phyloP scores from a whole-genome alignment of 1,140 invertebrate species.

The Drosophila orosa region DNA sequence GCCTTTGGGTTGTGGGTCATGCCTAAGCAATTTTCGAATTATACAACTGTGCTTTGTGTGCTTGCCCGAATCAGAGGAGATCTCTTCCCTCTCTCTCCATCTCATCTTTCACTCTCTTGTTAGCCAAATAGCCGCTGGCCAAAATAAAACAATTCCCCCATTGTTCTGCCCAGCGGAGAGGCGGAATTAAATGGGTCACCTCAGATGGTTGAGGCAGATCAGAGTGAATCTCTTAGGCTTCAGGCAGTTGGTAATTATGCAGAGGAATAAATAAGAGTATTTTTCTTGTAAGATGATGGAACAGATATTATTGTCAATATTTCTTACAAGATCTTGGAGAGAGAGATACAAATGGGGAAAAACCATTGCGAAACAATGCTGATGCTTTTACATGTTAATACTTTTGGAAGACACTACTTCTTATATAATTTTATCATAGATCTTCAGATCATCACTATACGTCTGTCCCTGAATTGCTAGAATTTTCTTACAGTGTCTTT shows the following conservation, averaged over 20 bases:
- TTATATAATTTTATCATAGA: too few species aligned
- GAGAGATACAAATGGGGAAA: background rate
- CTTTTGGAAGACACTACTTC: too few species aligned
- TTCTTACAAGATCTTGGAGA: background rate
- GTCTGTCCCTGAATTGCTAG: too few species aligned
- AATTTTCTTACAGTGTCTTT: slow-evolving; percentile 6
- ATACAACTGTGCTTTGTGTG: slow-evolving; percentile 14
- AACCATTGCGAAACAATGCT: too few species aligned
- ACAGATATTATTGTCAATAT: background rate
- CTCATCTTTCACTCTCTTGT: slow-evolving; percentile 37
- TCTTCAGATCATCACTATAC: too few species aligned
- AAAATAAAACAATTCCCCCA: slow-evolving; percentile 36
- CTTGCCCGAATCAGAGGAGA: slow-evolving; percentile 9
- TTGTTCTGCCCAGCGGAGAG: slow-evolving; percentile 32
- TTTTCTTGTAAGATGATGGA: background rate
- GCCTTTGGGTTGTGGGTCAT: slow-evolving; percentile 42
- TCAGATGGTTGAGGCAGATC: slow-evolving; percentile 30
- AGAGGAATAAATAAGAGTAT: background rate
- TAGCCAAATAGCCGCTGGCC: slow-evolving; percentile 47
- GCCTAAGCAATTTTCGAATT: slow-evolving; percentile 42
- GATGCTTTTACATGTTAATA: too few species aligned
- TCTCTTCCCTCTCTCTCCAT: background rate
- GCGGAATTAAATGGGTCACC: slow-evolving; percentile 41
- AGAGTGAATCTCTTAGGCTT: background rate
- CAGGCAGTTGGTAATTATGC: slow-evolving; percentile 18